These are phyloP conservation scores for Oryctolagus cuniculus DNA, from an alignment of 2,113 vertebrate species.

Conservation along the genomic window mOryCun1.1 NC_091443.1:42868001-42868500, in stretches of 20 bases:
- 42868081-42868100: constrained; percentile 64
- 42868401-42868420: not conserved
- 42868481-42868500: constrained; percentile 9
- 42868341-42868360: constrained; percentile 55
- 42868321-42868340: constrained; percentile 20
- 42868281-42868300: constrained; percentile 30
- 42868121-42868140: constrained; percentile 82
- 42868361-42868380: constrained; percentile 55
- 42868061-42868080: not conserved
- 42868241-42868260: constrained; percentile 50
- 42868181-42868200: constrained; percentile 52
- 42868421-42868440: not conserved
- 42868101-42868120: constrained; percentile 79
- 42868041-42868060: constrained; percentile 58
- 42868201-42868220: not conserved
- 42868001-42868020: constrained; percentile 82
- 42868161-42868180: constrained; percentile 64
- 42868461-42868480: not conserved
- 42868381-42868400: constrained; percentile 52
- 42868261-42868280: constrained; percentile 55
- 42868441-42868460: constrained; percentile 4
- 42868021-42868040: constrained; percentile 71
- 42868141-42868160: constrained; percentile 48
- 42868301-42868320: not conserved
- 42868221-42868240: not conserved